Percentiles rank a stretch among this genome's conserved stretches.
phyloP scores from a whole-genome alignment of 2,797 vertebrate species.

The Amblyraja radiata region DNA sequence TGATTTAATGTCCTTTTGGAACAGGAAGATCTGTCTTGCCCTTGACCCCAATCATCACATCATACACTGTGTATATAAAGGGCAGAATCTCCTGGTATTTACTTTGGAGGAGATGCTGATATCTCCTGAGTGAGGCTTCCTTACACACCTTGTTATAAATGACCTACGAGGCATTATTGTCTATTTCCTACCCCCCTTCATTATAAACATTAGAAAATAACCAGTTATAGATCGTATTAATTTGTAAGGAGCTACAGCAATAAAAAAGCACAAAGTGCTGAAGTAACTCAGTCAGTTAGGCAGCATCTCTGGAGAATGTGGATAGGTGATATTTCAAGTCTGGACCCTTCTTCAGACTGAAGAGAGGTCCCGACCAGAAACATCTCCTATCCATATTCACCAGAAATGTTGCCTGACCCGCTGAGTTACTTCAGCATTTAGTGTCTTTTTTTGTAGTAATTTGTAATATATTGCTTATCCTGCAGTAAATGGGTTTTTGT shows the following conservation, averaged over 20 bases:
- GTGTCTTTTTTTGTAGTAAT: not conserved
- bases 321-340: no score
- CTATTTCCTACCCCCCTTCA: not conserved
- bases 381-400: no score
- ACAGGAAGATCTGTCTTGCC: not conserved
- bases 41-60: not conserved
- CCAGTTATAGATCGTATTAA: not conserved
- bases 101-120: not conserved
- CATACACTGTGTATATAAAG: not conserved
- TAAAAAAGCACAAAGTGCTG: no score
- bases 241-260: no score
- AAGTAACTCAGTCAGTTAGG: no score
- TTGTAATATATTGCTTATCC: not conserved
- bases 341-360: no score
- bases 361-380: no score
- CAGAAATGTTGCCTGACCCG: no score
- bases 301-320: no score
- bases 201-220: not conserved
- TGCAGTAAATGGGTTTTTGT: slow-evolving; percentile 1
- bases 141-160: not conserved
- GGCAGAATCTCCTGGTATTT: not conserved
- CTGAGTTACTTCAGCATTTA: no score
- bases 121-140: not conserved
- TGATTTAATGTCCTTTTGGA: not conserved
- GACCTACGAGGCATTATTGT: not conserved